phyloP scores from a whole-genome alignment of 2,797 vertebrate genomes.

The Acipenser ruthenus region DNA sequence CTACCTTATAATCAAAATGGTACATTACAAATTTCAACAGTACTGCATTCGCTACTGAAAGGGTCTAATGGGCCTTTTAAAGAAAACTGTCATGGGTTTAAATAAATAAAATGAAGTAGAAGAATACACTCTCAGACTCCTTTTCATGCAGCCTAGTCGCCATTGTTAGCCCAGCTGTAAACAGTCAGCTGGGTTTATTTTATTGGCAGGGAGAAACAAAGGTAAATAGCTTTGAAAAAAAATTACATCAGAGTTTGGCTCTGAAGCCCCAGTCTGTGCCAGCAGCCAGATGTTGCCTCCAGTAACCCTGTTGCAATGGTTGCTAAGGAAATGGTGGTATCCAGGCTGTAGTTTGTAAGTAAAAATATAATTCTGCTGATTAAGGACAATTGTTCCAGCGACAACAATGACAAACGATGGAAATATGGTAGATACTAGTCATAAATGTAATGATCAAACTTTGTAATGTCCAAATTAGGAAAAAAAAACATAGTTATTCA shows the following conservation, averaged over 20 bases:
- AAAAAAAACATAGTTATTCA: no score
- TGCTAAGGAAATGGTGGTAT: constrained; percentile 58
- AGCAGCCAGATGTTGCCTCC: constrained; percentile 46
- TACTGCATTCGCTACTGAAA: no score
- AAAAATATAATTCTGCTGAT: constrained; percentile 51
- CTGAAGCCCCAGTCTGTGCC: constrained; percentile 47
- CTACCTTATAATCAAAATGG: no score
- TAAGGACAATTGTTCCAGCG: constrained; percentile 39
- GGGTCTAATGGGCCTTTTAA: no score
- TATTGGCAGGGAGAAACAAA: constrained; percentile 44
- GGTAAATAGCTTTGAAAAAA: constrained; percentile 46
- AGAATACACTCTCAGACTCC: no score
- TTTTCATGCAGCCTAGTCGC: no score
- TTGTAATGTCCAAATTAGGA: constrained; percentile 4
- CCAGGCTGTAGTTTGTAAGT: constrained; percentile 52
- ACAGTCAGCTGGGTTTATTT: constrained; percentile 32
- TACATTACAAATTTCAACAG: no score
- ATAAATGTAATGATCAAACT: constrained; percentile 14
- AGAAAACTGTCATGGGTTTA: no score
- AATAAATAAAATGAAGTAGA: no score
- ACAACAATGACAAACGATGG: constrained; percentile 28
- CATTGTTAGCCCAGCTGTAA: no score
- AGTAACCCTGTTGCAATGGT: constrained; percentile 36
- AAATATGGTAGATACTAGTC: not conserved
- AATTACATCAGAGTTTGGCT: constrained; percentile 53